Percentiles rank a stretch among this genome's conserved stretches.
These are phyloP conservation scores for Melanchra persicariae DNA, from an alignment of 2,888 invertebrate genomes.

Conservation along the genomic window DNA sequence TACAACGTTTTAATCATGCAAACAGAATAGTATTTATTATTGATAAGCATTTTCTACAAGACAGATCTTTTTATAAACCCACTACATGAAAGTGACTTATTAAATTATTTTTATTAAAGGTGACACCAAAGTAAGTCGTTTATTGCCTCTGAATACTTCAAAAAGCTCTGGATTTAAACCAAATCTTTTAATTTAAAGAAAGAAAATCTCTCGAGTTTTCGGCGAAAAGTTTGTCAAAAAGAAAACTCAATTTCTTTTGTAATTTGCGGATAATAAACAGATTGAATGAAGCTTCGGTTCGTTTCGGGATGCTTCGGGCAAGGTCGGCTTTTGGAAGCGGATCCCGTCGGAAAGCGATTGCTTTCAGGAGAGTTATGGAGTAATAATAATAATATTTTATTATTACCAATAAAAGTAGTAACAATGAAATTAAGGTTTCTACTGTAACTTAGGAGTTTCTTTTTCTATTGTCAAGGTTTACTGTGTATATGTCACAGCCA, in stretches of 20 bases:
- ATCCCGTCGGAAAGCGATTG: constrained; percentile 10
- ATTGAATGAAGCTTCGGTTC: constrained; percentile 32
- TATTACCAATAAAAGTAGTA: too few species aligned
- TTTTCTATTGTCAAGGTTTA: constrained; percentile 11
- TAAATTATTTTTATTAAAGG: constrained; percentile 2
- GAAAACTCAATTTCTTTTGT: constrained; percentile 55
- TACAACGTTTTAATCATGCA: too few species aligned
- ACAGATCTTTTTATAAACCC: not conserved
- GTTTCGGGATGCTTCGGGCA: constrained; percentile 31
- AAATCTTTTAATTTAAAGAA: constrained; percentile 48
- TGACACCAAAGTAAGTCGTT: constrained; percentile 22
- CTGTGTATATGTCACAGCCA: too few species aligned
- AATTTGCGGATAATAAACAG: constrained; percentile 53
- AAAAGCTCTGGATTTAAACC: constrained; percentile 31
- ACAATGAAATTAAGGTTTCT: constrained; percentile 27
- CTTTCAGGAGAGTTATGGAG: constrained; percentile 17
- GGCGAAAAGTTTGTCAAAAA: constrained; percentile 33
- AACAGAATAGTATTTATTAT: too few species aligned
- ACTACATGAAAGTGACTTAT: not conserved
- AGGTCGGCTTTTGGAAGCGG: constrained; percentile 17
- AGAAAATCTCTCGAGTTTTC: constrained; percentile 25
- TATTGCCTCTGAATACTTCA: constrained; percentile 32
- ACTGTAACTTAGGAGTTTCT: constrained; percentile 6
- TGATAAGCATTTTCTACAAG: not conserved
- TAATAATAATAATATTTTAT: constrained; percentile 39